Evolutionary conservation across 2,797 vertebrate genomes (phyloP), one percentile per base, ranked within the genome.

Genomic region (Pangasius djambal): DNA sequence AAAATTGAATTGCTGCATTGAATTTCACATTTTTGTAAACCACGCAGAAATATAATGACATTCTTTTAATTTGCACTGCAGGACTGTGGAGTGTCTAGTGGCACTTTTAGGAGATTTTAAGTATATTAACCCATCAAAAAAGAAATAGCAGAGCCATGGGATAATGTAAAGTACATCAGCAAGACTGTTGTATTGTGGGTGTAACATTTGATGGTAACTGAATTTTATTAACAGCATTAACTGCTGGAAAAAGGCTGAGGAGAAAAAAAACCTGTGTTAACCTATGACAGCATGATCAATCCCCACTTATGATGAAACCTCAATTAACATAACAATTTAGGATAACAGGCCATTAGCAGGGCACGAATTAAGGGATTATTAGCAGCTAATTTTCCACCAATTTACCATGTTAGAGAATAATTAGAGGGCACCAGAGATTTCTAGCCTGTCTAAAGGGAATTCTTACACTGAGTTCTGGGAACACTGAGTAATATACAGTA

Each of bases 281-380:
- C 90, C 90, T 88, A 86, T 92, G 91, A 90, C 91, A 91, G 90
- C 61, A 87, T 86, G 90, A 92, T 92, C 89, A 90, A 86, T 90
- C 87, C 87, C 75, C 86, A 90, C 90, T 89, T 92, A 92, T 92
- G 91, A 92, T 89, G 89, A 90, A 92, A 88, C 90, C 91, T 91
- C 91, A 92, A 91, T 92, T 91, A 92, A 91, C 91, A 92, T 92
- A 92, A 92, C 89, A 90, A 91, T 92, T 92, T 92, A 89, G 89
- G 91, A 92, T 92, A 92, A 92, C 91, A 92, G 90, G 89, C 91
- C 91, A 92, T 92, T 92, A 92, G 90, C 82, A 89, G 87, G 81
- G 84, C 89, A 92, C 57, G 70, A 92, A 92, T 92, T 92, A 92
- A 89, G 83, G 91, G 91, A 91, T 92, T 92, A 92, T 92, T 92